phyloP scores from a whole-genome alignment of 1,140 invertebrate species.

The Orchestia grillus region DNA sequence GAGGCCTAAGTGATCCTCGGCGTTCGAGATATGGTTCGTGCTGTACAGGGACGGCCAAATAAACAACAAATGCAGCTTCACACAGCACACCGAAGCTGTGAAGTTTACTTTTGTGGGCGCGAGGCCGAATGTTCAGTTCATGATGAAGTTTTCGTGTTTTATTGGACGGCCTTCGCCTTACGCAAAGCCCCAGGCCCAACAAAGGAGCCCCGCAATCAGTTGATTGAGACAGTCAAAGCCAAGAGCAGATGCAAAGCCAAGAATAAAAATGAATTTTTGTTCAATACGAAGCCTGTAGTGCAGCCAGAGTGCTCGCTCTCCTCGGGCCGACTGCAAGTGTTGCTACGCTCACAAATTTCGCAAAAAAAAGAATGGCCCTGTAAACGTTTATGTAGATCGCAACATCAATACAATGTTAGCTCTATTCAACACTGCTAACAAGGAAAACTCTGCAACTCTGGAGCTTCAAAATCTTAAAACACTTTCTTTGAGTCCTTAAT shows the following conservation, averaged over 20 bases:
- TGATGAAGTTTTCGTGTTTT: neutral
- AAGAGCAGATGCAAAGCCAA: neutral
- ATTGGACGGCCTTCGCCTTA: neutral
- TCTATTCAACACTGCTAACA: neutral
- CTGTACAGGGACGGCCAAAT: neutral
- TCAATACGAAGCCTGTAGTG: neutral
- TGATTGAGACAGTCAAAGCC: neutral
- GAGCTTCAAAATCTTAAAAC: neutral
- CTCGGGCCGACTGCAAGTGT: neutral
- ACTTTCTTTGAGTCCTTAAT: neutral
- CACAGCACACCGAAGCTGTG: neutral
- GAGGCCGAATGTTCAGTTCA: neutral
- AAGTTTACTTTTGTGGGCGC: neutral
- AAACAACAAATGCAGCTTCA: neutral
- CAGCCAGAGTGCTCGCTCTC: neutral
- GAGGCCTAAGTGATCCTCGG: neutral
- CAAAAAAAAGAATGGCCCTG: neutral
- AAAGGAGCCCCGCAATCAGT: neutral
- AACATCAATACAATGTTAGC: neutral
- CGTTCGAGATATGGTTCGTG: neutral
- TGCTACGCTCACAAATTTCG: neutral
- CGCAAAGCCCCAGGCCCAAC: neutral
- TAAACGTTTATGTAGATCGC: neutral
- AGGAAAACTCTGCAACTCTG: neutral
- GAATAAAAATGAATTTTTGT: neutral